Conservation (phyloP, 2,113 vertebrate genomes). For the Paraplagusia blochii region DNA sequence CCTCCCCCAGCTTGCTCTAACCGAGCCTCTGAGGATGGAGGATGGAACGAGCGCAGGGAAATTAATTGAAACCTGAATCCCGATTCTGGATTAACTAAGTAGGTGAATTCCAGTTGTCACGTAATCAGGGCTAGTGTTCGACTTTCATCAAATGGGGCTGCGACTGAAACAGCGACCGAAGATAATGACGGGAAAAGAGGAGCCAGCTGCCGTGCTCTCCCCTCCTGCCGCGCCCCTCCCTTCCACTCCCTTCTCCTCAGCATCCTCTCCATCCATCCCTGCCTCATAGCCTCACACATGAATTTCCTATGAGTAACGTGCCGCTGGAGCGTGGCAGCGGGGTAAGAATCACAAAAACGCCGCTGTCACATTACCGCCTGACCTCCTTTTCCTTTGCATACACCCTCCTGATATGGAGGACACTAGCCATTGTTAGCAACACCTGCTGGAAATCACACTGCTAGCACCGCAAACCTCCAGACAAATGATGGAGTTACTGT, state of each 20-base stretch:
- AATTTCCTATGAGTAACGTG: conserved; percentile 31
- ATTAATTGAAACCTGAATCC: conserved; percentile 76
- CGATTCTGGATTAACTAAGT: conserved; percentile 72
- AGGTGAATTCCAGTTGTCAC: conserved; percentile 76
- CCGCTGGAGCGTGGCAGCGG: conserved; percentile 19
- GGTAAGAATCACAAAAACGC: conserved; percentile 39
- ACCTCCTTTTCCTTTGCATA: conserved; percentile 23
- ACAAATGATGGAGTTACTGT: conserved; percentile 16
- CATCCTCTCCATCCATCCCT: conserved; percentile 57
- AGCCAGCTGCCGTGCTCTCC: conserved; percentile 70
- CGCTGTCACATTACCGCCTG: conserved; percentile 24
- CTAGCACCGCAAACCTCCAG: conserved; percentile 2
- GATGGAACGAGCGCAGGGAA: conserved; percentile 66
- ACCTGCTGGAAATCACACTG: conserved; percentile 30
- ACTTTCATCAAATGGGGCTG: conserved; percentile 71
- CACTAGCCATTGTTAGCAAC: conserved; percentile 24
- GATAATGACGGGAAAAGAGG: conserved; percentile 73
- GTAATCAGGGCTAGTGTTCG: conserved; percentile 73
- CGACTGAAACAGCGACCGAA: conserved; percentile 58
- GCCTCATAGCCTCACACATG: conserved; percentile 43
- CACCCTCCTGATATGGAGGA: conserved; percentile 18
- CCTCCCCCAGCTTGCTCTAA: conserved; percentile 42
- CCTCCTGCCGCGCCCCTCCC: neutral
- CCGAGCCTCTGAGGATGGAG: conserved; percentile 53
- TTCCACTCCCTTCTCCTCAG: conserved; percentile 36